A percentile compares a stretch with the other conserved stretches of the same genome.
Evolutionary conservation across 2,113 vertebrate species (phyloP).

Genomic region (Sorex araneus): DNA sequence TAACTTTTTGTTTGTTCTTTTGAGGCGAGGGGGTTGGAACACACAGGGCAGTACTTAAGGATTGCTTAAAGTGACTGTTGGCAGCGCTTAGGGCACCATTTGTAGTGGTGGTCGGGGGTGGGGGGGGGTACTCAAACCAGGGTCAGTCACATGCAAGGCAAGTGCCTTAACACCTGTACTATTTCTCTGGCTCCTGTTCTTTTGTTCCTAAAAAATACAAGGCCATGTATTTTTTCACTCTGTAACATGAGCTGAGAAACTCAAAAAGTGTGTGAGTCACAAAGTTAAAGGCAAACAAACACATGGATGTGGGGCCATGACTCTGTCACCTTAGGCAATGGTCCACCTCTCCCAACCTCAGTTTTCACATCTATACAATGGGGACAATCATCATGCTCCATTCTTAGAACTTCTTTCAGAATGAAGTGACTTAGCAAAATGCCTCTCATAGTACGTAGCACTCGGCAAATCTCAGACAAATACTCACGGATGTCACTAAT

Average conservation of each 20-base stretch:
- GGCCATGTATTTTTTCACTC: neutral
- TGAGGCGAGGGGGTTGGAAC: neutral
- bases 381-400: neutral
- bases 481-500: neutral
- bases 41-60: no score
- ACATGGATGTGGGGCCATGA: neutral
- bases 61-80: neutral
- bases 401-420: neutral
- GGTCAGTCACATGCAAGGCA: no score
- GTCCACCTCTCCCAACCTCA: neutral
- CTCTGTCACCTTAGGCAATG: neutral
- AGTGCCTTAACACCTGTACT: no score
- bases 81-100: no score
- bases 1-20: neutral
- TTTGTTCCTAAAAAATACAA: neutral
- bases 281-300: neutral
- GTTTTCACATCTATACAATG: constrained; percentile 12
- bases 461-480: neutral
- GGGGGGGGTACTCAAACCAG: no score
- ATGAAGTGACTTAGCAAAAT: neutral
- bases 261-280: neutral
- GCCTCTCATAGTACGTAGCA: neutral
- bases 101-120: no score
- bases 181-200: no score
- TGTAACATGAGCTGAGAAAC: neutral